Percentiles rank a stretch among this genome's conserved stretches.
Evolutionary conservation across 2,797 vertebrate species (phyloP).

Genomic region (Discoglossus pictus): DNA sequence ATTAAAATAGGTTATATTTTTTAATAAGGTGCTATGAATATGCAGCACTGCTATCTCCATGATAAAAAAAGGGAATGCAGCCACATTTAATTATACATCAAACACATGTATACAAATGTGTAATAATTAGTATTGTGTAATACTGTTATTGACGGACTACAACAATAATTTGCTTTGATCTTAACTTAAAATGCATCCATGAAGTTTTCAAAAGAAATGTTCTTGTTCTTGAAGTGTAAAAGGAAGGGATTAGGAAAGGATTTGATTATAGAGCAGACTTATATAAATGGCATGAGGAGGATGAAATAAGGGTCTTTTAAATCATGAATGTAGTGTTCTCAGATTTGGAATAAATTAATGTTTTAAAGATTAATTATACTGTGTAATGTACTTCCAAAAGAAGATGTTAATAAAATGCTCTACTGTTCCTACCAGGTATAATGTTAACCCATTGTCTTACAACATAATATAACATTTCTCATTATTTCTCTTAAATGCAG

Average conservation of each 20-base stretch:
- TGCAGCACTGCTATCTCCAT: too few species aligned
- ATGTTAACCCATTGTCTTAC: constrained; percentile 21
- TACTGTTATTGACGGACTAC: constrained; percentile 1
- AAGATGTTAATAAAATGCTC: constrained; percentile 15
- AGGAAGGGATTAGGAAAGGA: constrained; percentile 32
- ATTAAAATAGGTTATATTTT: too few species aligned
- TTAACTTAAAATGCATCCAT: constrained; percentile 10
- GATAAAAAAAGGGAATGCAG: too few species aligned
- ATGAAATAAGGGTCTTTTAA: constrained; percentile 32
- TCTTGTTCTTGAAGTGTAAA: constrained; percentile 40
- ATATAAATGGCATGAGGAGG: constrained; percentile 43
- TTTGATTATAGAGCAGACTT: constrained; percentile 39
- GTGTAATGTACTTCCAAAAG: constrained; percentile 44
- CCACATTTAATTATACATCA: too few species aligned
- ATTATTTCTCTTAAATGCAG: too few species aligned
- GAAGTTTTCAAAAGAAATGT: constrained; percentile 18
- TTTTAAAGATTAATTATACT: constrained; percentile 49
- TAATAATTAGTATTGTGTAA: too few species aligned
- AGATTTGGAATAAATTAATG: constrained; percentile 44
- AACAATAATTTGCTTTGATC: constrained; percentile 20
- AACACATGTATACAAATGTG: too few species aligned
- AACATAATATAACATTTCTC: too few species aligned
- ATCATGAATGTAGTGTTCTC: constrained; percentile 42
- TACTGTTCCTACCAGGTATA: constrained; percentile 2
- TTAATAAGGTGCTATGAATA: too few species aligned